Evolutionary conservation across 2,888 invertebrate genomes (phyloP).

Genomic region (Drosophila trichaetosa): DNA sequence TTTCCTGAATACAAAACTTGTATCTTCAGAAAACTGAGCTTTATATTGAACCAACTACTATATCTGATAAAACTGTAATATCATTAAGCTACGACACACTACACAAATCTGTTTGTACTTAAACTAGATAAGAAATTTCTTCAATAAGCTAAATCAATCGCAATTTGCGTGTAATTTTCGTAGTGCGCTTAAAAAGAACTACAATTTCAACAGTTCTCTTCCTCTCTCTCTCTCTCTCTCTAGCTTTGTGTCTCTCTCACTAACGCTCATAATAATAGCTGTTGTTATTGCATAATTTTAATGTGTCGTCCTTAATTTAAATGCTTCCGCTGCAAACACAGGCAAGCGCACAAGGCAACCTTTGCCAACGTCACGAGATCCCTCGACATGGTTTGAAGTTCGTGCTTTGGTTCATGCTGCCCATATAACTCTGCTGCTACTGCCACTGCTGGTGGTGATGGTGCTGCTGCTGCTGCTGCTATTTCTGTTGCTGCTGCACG

Average conservation of each 20-base stretch:
- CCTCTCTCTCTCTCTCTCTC: neutral
- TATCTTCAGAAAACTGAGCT: neutral
- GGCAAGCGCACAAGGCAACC: conserved; percentile 36
- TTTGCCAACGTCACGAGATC: conserved; percentile 75
- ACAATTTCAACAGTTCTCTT: conserved; percentile 37
- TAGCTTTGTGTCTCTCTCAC: neutral
- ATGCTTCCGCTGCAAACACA: conserved; percentile 80
- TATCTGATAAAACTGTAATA: neutral
- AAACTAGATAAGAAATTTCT: neutral
- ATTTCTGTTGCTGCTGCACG: conserved; percentile 18
- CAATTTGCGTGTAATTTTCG: neutral
- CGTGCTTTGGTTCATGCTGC: conserved; percentile 22
- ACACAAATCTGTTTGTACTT: neutral
- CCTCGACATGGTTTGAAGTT: conserved; percentile 50
- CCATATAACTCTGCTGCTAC: neutral
- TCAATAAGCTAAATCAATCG: neutral
- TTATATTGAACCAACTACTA: neutral
- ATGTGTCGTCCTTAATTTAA: conserved; percentile 83
- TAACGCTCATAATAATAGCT: conserved; percentile 64
- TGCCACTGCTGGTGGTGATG: conserved; percentile 12
- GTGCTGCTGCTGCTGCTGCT: neutral
- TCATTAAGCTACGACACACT: neutral
- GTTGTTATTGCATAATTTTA: conserved; percentile 82
- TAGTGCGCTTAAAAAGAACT: conserved; percentile 48
- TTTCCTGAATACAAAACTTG: neutral